Conservation (phyloP, 2,797 vertebrate species). For the Gymnodraco acuticeps region DNA sequence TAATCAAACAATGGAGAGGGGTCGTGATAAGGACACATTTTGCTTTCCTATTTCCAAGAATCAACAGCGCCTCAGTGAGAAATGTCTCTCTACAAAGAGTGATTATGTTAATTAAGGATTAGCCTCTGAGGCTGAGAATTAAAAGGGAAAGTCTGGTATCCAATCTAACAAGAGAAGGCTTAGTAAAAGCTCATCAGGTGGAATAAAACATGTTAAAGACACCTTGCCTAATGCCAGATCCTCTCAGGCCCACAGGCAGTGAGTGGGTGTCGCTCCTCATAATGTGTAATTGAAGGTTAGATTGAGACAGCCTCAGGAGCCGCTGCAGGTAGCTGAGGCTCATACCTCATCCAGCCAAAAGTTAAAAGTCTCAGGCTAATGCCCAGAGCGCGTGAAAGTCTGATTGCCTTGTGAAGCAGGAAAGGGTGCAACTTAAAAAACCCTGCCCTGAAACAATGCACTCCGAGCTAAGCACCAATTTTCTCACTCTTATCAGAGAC, state of each 20-base stretch:
- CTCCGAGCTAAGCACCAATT: constrained; percentile 35
- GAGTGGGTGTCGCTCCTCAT: constrained; percentile 11
- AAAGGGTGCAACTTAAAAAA: constrained; percentile 70
- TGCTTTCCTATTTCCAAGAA: constrained; percentile 12
- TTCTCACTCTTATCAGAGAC: constrained; percentile 59
- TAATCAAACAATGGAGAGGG: constrained; percentile 1
- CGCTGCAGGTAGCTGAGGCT: constrained; percentile 33
- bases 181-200: constrained; percentile 12
- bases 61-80: constrained; percentile 13
- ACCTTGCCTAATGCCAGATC: constrained; percentile 2
- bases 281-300: constrained; percentile 38
- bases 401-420: constrained; percentile 61
- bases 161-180: constrained; percentile 8
- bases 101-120: constrained; percentile 39
- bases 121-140: constrained; percentile 9
- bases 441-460: constrained; percentile 68
- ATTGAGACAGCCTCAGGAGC: constrained; percentile 25
- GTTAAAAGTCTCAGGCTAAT: constrained; percentile 9
- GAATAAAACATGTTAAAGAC: constrained; percentile 11
- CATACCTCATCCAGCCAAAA: constrained; percentile 16
- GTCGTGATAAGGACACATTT: neutral
- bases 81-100: neutral
- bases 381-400: constrained; percentile 8
- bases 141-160: constrained; percentile 34
- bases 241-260: constrained; percentile 11